Percentiles rank a stretch among this genome's conserved stretches.
phyloP scores from a whole-genome alignment of 23 tunicate species.

The Ascidia mentula region DNA sequence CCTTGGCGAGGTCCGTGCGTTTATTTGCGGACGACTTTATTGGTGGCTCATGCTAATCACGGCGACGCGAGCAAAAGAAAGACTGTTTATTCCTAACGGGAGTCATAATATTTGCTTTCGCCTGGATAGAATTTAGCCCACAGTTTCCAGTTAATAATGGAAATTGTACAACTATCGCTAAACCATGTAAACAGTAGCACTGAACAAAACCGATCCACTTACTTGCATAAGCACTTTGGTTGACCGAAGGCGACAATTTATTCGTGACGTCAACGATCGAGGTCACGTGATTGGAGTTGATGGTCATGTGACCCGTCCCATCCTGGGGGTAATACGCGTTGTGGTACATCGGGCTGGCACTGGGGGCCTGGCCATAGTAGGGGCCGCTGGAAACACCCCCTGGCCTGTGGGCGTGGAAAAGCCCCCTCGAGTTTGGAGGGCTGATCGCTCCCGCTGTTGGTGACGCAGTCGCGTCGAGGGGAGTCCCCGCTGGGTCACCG shows the following conservation, averaged over 20 bases:
- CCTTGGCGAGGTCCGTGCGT: no score
- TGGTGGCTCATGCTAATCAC: no score
- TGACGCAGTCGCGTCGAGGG: background rate
- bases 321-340: constrained; percentile 1
- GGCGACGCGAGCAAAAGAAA: no score
- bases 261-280: background rate
- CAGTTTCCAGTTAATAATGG: no score
- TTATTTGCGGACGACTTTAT: no score
- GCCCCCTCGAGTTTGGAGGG: background rate
- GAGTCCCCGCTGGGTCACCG: background rate
- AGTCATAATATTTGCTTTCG: no score
- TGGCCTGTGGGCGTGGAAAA: background rate
- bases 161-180: no score
- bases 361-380: background rate
- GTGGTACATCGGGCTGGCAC: background rate
- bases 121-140: no score
- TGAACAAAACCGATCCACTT: background rate
- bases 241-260: constrained; percentile 1
- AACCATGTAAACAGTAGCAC: background rate
- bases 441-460: background rate
- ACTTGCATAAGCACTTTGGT: background rate
- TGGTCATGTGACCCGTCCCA: background rate
- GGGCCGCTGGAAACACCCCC: background rate
- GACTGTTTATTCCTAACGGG: no score
- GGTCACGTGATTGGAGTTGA: background rate